Percentiles rank a stretch among this genome's conserved stretches.
phyloP scores from a whole-genome alignment of 2,797 vertebrate species.

The Geotrypetes seraphini region DNA sequence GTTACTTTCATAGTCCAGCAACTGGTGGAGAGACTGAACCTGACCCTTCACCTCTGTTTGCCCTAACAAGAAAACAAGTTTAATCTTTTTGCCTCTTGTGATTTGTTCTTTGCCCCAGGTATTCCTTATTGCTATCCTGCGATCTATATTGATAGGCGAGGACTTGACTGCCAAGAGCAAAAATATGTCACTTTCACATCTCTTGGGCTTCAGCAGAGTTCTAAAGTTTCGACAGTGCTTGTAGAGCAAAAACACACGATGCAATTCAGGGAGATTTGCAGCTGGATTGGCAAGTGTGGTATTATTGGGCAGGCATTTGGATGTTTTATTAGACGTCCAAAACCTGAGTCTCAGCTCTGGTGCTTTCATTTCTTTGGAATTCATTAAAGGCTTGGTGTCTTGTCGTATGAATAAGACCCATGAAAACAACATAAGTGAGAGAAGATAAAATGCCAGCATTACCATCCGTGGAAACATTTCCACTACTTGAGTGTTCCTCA shows the following conservation, averaged over 20 bases:
- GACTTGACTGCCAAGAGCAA: constrained; percentile 58
- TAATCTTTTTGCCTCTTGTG: constrained; percentile 25
- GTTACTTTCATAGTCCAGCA: constrained; percentile 48
- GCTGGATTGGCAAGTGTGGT: constrained; percentile 19
- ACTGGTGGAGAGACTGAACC: constrained; percentile 34
- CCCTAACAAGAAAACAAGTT: constrained; percentile 53
- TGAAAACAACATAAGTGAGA: constrained; percentile 12
- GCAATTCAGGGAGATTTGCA: constrained; percentile 29
- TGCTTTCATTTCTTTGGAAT: neutral
- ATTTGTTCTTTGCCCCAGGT: constrained; percentile 48
- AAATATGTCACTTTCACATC: constrained; percentile 41
- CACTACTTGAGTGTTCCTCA: rapidly evolving
- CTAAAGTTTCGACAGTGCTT: constrained; percentile 57
- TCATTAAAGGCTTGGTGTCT: neutral
- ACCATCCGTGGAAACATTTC: constrained; percentile 32
- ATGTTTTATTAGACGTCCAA: neutral
- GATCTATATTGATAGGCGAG: constrained; percentile 45
- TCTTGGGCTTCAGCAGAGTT: constrained; percentile 34
- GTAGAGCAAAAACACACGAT: constrained; percentile 51
- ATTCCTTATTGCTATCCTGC: constrained; percentile 45
- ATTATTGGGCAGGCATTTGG: constrained; percentile 38
- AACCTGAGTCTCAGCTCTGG: neutral
- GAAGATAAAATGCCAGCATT: constrained; percentile 14
- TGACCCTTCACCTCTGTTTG: constrained; percentile 16
- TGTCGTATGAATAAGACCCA: constrained; percentile 31